Base-by-base conservation (phyloP, 1,140 invertebrate genomes). In the Trachymyrmex septentrionalis region DNA sequence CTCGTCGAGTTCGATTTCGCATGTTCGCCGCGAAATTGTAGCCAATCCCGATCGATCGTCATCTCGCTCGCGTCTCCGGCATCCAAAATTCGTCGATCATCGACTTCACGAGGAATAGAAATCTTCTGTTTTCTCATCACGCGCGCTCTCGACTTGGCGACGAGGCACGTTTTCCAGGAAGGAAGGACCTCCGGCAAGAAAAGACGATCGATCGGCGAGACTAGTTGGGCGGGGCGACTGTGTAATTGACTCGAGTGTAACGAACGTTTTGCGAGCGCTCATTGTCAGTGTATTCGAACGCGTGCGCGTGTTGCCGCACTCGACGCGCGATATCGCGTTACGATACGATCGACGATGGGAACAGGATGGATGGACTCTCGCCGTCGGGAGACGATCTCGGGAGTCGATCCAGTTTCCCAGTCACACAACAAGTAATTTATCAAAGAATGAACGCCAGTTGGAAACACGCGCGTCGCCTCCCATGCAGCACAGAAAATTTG, bases 121-220 rank as follows among this genome's bases (percentile, higher is more conserved):
- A 67, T 34, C 19, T 61, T 57, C 38, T 3, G 14, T 10, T 10
- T 67, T 69, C 12, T 14, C 4, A 5, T 48, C 3, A 63, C 77
- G 16, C 57, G 24, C 3, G 2, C 38, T 21, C 55, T 21, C 55
- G 30, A 30, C 30, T 21, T 24, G 61, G 34, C 34, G 34, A 34
- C 34, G 34, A 38, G 34, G 34, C 38, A 50, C 50, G 30, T 87
- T 87, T 72, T 81, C 63, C n/a, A 71, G 61, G 73, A 61, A 87
- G 61, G 67, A 53, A 85, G 73, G 77, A 75, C 72, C 64, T 69
- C 21, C 34, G 55, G 48, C 73, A 89, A 81, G 55, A 66, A 89
- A 81, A 84, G 72, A 55, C 67, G 71, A 81, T 87, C 53, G 67
- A 86, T 90, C 61, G 77, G 66, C 67, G 82, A 69, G 34, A 81